phyloP scores from a whole-genome alignment of 2,888 invertebrate genomes.

The Eupithecia insigniata region DNA sequence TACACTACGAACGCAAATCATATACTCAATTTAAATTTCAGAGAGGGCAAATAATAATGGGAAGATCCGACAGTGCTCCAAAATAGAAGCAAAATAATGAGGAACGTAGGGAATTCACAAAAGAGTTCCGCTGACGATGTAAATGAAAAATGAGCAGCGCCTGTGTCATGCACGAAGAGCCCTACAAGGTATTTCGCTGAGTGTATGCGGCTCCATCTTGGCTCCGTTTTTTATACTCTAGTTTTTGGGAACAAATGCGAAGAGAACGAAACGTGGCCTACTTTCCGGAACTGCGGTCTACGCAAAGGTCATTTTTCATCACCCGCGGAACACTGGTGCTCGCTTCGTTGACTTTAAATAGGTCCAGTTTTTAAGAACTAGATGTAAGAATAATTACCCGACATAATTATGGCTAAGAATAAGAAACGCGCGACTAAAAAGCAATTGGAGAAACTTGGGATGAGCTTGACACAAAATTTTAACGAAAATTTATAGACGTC shows the following conservation, averaged over 20 bases:
- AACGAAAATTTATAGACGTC: background rate
- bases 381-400: conserved; percentile 16
- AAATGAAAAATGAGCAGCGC: conserved; percentile 44
- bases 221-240: conserved; percentile 36
- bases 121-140: conserved; percentile 37
- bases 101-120: conserved; percentile 42
- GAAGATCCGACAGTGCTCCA: conserved; percentile 31
- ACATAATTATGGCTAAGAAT: conserved; percentile 22
- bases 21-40: conserved; percentile 36
- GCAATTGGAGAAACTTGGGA: conserved; percentile 15
- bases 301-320: conserved; percentile 59
- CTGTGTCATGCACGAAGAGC: conserved; percentile 34
- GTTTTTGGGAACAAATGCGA: conserved; percentile 47
- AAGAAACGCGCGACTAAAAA: conserved; percentile 4
- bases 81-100: conserved; percentile 32
- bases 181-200: conserved; percentile 43
- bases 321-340: conserved; percentile 20
- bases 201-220: conserved; percentile 38
- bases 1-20: conserved; percentile 38
- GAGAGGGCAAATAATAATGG: conserved; percentile 31
- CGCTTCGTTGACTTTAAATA: conserved; percentile 26
- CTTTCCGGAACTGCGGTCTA: conserved; percentile 66
- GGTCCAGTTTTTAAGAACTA: conserved; percentile 15
- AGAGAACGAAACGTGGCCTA: conserved; percentile 59
- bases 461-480: conserved; percentile 3